Percentiles rank a stretch among this genome's conserved stretches.
Evolutionary conservation across 2,797 vertebrate genomes (phyloP).

Genomic region (Rhinogobio ventralis): DNA sequence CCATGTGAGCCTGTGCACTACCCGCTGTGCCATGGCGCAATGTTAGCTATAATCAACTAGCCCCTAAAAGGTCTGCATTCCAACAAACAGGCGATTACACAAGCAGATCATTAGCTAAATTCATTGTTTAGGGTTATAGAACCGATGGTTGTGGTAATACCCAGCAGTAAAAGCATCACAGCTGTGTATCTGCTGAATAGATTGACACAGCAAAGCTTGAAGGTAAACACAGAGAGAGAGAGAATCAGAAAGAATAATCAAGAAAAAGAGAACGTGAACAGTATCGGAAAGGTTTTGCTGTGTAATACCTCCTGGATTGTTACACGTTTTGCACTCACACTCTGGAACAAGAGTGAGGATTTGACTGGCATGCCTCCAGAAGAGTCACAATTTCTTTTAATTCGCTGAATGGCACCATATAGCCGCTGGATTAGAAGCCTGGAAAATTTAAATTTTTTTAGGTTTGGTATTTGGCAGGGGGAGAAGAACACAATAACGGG

Average conservation of each 20-base stretch:
- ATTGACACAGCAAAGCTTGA: conserved; percentile 10
- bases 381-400: conserved; percentile 63
- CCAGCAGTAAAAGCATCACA: not conserved
- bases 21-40: not conserved
- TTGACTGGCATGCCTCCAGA: conserved; percentile 51
- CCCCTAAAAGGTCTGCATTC: not conserved
- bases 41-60: not conserved
- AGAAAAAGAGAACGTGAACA: conserved; percentile 14
- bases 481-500: conserved; percentile 17
- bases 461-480: not conserved
- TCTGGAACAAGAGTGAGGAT: conserved; percentile 26
- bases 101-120: not conserved
- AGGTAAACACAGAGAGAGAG: not conserved
- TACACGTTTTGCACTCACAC: conserved; percentile 24
- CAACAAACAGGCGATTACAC: not conserved
- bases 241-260: conserved; percentile 8
- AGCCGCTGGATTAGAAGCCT: not conserved
- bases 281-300: not conserved
- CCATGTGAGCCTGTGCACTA: not conserved
- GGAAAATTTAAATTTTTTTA: not conserved
- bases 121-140: not conserved
- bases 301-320: conserved; percentile 28
- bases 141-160: not conserved
- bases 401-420: conserved; percentile 11
- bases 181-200: not conserved